Conservation (phyloP, 2,113 vertebrate species). For the Tragelaphus buxtoni region DNA sequence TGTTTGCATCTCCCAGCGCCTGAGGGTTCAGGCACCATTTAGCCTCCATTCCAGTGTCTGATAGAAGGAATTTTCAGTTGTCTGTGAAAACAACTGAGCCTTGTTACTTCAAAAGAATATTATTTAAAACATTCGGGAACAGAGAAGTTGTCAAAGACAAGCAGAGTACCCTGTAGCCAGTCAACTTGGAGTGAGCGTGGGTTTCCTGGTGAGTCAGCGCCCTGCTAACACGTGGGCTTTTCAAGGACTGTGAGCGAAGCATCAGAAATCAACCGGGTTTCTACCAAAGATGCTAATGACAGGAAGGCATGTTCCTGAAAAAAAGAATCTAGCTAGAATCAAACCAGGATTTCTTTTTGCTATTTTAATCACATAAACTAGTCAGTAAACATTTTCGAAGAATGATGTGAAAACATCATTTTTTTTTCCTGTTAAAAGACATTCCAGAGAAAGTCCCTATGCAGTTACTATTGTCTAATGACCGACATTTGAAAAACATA, state of each 20-base stretch:
- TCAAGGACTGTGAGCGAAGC: rapidly evolving
- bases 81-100: not conserved
- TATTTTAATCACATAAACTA: not conserved
- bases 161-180: rapidly evolving
- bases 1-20: rapidly evolving
- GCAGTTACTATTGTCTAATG: not conserved
- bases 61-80: not conserved
- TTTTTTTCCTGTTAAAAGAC: not conserved
- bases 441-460: not conserved
- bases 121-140: not conserved
- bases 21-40: rapidly evolving
- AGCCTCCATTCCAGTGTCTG: rapidly evolving
- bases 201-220: not conserved
- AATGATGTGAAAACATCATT: not conserved
- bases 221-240: not conserved
- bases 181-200: rapidly evolving
- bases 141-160: not conserved
- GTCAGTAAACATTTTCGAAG: not conserved
- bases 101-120: not conserved
- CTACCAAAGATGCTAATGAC: rapidly evolving
- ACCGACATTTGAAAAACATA: not conserved
- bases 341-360: not conserved
- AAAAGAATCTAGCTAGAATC: not conserved
- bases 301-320: rapidly evolving
- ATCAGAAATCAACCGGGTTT: rapidly evolving